These are phyloP conservation scores for Neodon shergylaensis DNA, from an alignment of 2,113 vertebrate species.

Conservation along the genomic window DNA sequence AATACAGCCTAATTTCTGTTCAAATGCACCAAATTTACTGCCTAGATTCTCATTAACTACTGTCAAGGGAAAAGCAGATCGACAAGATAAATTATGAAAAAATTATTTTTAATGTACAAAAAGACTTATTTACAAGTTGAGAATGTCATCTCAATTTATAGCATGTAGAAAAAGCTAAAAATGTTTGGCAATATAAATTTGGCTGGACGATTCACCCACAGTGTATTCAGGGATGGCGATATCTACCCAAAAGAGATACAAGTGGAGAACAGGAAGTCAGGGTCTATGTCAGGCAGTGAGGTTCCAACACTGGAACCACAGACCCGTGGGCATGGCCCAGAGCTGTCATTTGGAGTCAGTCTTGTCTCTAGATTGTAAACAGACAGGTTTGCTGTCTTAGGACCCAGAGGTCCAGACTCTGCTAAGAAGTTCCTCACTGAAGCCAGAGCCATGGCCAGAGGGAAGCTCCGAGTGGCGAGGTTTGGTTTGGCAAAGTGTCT, in stretches of 20 bases:
- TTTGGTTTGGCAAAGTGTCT: not conserved
- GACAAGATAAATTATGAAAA: conserved; percentile 87
- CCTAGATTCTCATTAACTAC: conserved; percentile 72
- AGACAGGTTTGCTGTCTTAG: not conserved
- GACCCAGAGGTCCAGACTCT: not conserved
- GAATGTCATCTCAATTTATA: conserved; percentile 86
- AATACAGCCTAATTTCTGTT: conserved; percentile 70
- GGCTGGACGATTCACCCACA: conserved; percentile 84
- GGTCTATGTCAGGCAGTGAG: conserved; percentile 75
- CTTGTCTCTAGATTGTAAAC: conserved; percentile 16
- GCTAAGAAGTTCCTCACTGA: not conserved
- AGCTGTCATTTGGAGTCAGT: not conserved
- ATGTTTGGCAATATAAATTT: conserved; percentile 87
- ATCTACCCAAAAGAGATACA: conserved; percentile 87
- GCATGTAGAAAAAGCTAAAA: conserved; percentile 90
- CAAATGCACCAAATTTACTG: conserved; percentile 59
- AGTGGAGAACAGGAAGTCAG: conserved; percentile 74
- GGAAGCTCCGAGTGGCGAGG: not conserved
- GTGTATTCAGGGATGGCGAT: conserved; percentile 81
- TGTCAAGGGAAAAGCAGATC: conserved; percentile 61
- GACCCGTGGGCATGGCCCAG: not conserved
- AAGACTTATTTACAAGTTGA: conserved; percentile 93
- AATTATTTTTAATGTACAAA: conserved; percentile 98
- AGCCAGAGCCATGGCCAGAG: not conserved
- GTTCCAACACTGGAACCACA: conserved; percentile 53